phyloP scores from a whole-genome alignment of 92 coral and sea anemone species.

The Siderastrea radians region DNA sequence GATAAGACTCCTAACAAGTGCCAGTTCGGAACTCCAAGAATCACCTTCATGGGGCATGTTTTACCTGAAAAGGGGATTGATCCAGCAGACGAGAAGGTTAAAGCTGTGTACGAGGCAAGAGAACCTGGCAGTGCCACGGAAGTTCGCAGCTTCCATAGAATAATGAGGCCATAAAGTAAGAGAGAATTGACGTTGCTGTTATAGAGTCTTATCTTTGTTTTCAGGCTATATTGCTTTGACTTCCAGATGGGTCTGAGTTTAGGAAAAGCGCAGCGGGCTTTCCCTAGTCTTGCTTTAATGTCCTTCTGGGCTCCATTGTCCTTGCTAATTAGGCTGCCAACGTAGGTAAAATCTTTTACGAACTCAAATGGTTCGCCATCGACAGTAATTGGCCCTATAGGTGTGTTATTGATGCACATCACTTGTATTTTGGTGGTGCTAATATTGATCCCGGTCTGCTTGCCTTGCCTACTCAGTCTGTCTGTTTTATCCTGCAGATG shows the following conservation, averaged over 20 bases:
- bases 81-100: conserved; percentile 43
- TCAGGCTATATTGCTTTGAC: too few relatives aligned
- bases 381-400: background rate
- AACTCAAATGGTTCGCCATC: background rate
- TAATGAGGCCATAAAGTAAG: too few relatives aligned
- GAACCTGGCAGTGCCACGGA: background rate
- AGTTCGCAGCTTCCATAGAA: conserved; percentile 16
- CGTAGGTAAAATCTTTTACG: background rate
- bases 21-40: conserved; percentile 14
- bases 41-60: conserved; percentile 44
- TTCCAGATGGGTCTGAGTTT: background rate
- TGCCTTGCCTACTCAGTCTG: too few relatives aligned
- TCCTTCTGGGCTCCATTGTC: too few relatives aligned
- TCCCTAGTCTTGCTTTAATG: too few relatives aligned
- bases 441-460: background rate
- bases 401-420: background rate
- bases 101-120: background rate
- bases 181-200: too few relatives aligned
- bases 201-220: too few relatives aligned
- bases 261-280: background rate
- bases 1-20: conserved; percentile 9
- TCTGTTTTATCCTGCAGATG: too few relatives aligned
- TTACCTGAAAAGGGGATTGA: conserved; percentile 15
- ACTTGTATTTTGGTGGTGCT: background rate
- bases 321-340: background rate